These are phyloP conservation scores for Lemur catta DNA, from an alignment of 2,797 vertebrate species.

Conservation along the genomic window DNA sequence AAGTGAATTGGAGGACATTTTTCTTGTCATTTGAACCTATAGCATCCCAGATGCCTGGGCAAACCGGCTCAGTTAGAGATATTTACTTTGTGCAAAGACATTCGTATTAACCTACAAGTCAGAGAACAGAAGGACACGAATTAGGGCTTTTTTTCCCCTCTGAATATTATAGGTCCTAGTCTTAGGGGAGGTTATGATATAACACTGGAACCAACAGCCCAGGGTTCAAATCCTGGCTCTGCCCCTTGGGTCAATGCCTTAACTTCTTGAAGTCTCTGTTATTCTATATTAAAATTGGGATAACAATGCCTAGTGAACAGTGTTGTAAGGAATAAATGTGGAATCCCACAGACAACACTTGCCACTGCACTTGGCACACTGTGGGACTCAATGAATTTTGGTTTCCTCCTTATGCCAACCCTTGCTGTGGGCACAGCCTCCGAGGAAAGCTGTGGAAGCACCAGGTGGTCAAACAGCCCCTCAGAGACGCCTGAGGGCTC, in stretches of 20 bases:
- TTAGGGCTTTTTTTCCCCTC: not conserved
- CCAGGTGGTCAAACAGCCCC: not conserved
- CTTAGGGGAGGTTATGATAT: not conserved
- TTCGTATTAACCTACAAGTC: not conserved
- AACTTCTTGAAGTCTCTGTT: not conserved
- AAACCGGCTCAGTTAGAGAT: not conserved
- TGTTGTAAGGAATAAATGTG: not conserved
- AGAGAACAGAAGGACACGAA: not conserved
- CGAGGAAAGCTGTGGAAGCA: not conserved
- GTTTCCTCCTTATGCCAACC: not conserved
- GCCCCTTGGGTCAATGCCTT: not conserved
- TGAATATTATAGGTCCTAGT: not conserved
- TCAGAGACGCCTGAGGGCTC: too few relatives aligned
- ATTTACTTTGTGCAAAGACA: not conserved
- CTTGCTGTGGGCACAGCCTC: not conserved
- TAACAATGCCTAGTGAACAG: not conserved
- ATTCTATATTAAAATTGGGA: not conserved
- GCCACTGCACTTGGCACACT: accelerated
- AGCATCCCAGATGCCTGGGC: not conserved
- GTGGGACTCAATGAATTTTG: not conserved
- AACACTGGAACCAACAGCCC: not conserved
- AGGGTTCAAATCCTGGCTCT: not conserved
- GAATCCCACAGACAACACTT: not conserved
- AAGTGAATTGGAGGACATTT: not conserved
- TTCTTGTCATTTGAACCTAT: not conserved